phyloP scores from a whole-genome alignment of 2,888 invertebrate genomes.

The Synanthedon myopaeformis region DNA sequence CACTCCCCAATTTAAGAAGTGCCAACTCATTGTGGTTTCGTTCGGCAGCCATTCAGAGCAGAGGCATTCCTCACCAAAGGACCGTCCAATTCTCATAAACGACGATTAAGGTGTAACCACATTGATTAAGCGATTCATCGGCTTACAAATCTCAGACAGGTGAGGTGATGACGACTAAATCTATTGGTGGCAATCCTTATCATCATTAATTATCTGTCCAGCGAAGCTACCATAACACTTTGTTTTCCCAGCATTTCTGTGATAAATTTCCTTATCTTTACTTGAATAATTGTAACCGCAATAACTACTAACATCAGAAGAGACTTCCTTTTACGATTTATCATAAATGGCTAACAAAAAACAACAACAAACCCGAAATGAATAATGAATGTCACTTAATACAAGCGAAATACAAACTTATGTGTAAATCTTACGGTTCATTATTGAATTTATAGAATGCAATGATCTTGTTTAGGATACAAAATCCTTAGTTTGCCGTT shows the following conservation, averaged over 20 bases:
- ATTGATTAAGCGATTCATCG: constrained; percentile 54
- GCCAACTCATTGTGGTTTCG: constrained; percentile 49
- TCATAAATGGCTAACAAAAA: constrained; percentile 1
- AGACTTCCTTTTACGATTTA: constrained; percentile 6
- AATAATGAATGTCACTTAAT: not conserved
- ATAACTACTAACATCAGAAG: too few species aligned
- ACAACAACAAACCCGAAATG: not conserved
- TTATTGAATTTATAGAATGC: not conserved
- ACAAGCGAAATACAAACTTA: not conserved
- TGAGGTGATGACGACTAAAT: too few species aligned
- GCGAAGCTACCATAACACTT: too few species aligned
- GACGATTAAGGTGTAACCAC: constrained; percentile 36
- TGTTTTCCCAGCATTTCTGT: too few species aligned
- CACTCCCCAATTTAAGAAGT: constrained; percentile 8
- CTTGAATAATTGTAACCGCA: too few species aligned
- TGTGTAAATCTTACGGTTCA: not conserved
- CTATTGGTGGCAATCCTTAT: too few species aligned
- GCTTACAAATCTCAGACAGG: not conserved
- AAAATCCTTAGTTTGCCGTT: constrained; percentile 58
- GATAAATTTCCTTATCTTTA: too few species aligned
- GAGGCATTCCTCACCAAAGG: constrained; percentile 17
- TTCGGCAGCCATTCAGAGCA: constrained; percentile 14
- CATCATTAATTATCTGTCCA: too few species aligned
- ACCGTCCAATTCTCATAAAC: constrained; percentile 24
- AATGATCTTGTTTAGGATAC: constrained; percentile 30